Evolutionary conservation across 2,888 invertebrate genomes (phyloP).

Genomic region (Nowickia ferox): DNA sequence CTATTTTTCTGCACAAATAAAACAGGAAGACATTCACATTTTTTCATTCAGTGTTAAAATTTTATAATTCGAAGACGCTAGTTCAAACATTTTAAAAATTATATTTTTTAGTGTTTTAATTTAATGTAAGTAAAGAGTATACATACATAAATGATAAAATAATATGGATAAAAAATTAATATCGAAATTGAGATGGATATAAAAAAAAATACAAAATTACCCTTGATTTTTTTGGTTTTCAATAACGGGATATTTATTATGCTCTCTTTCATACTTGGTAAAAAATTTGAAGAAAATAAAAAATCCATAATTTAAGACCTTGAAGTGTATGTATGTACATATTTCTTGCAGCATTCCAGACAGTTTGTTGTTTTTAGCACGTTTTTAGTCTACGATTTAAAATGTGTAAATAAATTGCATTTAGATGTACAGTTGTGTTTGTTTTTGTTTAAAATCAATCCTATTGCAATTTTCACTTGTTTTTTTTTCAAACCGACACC

Average conservation of each 20-base stretch:
- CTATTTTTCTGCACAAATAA: constrained; percentile 40
- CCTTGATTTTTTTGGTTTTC: not conserved
- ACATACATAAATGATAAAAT: not conserved
- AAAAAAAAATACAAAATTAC: too few relatives aligned
- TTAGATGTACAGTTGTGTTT: constrained; percentile 67
- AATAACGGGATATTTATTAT: not conserved
- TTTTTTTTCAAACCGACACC: constrained; percentile 28
- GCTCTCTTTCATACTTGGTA: not conserved
- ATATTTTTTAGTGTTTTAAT: constrained; percentile 65
- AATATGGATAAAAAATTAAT: too few relatives aligned
- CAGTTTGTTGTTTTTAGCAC: not conserved
- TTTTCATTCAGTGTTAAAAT: constrained; percentile 56
- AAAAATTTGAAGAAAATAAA: not conserved
- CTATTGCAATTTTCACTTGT: not conserved
- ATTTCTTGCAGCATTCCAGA: constrained; percentile 16
- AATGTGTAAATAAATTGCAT: not conserved
- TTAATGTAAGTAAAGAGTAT: constrained; percentile 65
- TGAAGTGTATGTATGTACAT: too few relatives aligned
- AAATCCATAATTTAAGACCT: constrained; percentile 39
- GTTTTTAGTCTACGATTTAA: not conserved
- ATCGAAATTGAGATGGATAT: too few relatives aligned
- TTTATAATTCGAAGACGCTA: constrained; percentile 58
- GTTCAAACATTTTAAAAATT: constrained; percentile 44
- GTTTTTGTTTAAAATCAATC: constrained; percentile 10
- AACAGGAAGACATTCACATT: not conserved